A percentile compares a stretch with the other conserved stretches of the same genome.
Evolutionary conservation across 2,888 invertebrate species (phyloP).

Genomic region (Sericinus montela): DNA sequence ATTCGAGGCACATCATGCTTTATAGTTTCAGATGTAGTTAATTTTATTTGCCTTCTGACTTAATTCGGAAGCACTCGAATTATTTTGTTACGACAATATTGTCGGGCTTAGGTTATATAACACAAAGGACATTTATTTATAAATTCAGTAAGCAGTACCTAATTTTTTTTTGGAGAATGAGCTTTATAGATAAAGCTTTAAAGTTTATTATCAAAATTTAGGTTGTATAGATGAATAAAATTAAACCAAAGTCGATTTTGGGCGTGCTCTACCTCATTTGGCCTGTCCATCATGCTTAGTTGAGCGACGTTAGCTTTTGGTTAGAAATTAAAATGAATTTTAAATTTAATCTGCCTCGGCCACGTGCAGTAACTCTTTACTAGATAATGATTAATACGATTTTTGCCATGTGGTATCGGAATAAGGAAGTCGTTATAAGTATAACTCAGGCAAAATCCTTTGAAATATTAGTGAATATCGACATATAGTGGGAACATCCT

Average conservation of each 20-base stretch:
- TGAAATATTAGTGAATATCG: too few species aligned
- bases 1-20: not conserved
- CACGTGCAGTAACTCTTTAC: not conserved
- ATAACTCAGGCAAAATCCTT: too few species aligned
- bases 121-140: too few species aligned
- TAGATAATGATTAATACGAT: too few species aligned
- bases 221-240: not conserved
- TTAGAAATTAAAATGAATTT: conserved; percentile 1
- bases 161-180: not conserved
- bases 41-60: not conserved
- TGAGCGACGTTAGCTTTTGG: not conserved
- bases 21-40: not conserved
- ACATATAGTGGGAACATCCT: too few species aligned
- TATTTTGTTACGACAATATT: too few species aligned
- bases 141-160: not conserved
- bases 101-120: too few species aligned
- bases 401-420: too few species aligned
- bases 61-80: too few species aligned
- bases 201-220: not conserved
- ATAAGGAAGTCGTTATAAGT: too few species aligned
- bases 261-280: conserved; percentile 4
- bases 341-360: not conserved
- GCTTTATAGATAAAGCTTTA: not conserved
- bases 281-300: conserved; percentile 11
- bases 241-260: not conserved